Conservation (phyloP, 2,888 invertebrate genomes). For the Dasypolia templi region DNA sequence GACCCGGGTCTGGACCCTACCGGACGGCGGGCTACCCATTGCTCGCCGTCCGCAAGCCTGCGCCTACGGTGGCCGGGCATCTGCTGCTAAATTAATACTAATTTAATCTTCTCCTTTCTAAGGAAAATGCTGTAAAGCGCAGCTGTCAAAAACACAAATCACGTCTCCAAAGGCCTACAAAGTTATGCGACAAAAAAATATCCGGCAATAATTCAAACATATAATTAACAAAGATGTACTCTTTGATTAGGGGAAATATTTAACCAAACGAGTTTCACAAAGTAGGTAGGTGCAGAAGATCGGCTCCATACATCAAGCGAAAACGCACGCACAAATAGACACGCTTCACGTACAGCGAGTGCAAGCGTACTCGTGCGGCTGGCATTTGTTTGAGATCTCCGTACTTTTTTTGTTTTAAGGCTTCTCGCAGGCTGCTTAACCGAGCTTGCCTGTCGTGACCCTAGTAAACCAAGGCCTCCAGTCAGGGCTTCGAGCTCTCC, state of each 20-base stretch:
- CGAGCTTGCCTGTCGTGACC: too few relatives aligned
- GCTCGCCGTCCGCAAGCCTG: too few relatives aligned
- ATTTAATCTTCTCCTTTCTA: slow-evolving; percentile 15
- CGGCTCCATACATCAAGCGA: rapidly evolving
- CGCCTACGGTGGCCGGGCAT: too few relatives aligned
- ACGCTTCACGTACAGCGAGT: not conserved
- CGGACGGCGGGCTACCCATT: too few relatives aligned
- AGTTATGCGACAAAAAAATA: slow-evolving; percentile 47
- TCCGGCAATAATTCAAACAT: slow-evolving; percentile 48
- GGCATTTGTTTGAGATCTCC: not conserved
- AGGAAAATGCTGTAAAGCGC: slow-evolving; percentile 9
- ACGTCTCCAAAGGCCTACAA: slow-evolving; percentile 13
- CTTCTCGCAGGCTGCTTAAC: too few relatives aligned
- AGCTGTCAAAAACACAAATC: slow-evolving; percentile 33
- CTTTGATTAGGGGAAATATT: slow-evolving; percentile 47
- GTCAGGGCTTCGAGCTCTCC: too few relatives aligned
- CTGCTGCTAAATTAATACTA: slow-evolving; percentile 4
- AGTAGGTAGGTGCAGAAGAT: not conserved
- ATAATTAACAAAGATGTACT: slow-evolving; percentile 55
- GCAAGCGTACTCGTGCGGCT: not conserved
- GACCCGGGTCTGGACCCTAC: too few relatives aligned
- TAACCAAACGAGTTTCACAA: slow-evolving; percentile 22
- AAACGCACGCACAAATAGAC: not conserved
- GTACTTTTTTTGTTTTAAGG: too few relatives aligned
- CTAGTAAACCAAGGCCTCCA: too few relatives aligned